Base-by-base conservation (phyloP, 2,113 vertebrate genomes). In the Chamaetylas fuelleborni region DNA sequence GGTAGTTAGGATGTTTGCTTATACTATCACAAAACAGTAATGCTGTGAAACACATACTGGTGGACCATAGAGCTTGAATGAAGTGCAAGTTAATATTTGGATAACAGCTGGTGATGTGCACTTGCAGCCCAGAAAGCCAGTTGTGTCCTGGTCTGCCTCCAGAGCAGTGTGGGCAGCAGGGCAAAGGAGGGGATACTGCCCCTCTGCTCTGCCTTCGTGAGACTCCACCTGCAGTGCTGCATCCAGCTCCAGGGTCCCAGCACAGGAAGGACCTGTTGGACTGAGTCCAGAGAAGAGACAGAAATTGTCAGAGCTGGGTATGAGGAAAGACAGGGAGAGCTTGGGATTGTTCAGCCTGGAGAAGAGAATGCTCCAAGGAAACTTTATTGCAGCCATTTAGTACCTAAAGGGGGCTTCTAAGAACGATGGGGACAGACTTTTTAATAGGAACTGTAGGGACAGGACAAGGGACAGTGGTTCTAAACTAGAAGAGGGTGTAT, bases 51-150 rank as follows among this genome's bases (percentile, higher is more conserved):
- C 13, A 50, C 4, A 2, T 24, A 48, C 14, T 57, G 25, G 47
- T 43, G 38, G 5, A 31, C 45, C 13, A 19, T 5, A 51, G 10
- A 62, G 26, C 26, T 43, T 79, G 26, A 54, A n/a, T 57, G 11
- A 56, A 79, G 10, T 42, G 0, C 22, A 61, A 66, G 14, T 69
- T 56, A 50, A 19, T 72, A 51, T 33, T 58, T 13, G 17, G 16
- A 31, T 4, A 11, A 25, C 54, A 81, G 14, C 26, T 10, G 8
- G n/a, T 9, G 4, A 6, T 38, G 81, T 61, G 23, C 1, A 1
- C 34, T 79, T 0, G 0, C 28, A 77, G 33, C 43, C 38, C 25
- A 40, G 67, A 53, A 28, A 5, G 13, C 42, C 48, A 53, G 0
- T 8, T 7, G 0, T 38, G 12, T 57, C 10, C 40, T 61, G 61